A percentile compares a stretch with the other conserved stretches of the same genome.
These are phyloP conservation scores for Tautogolabrus adspersus DNA, from an alignment of 2,113 vertebrate species.

Conservation along the genomic window DNA sequence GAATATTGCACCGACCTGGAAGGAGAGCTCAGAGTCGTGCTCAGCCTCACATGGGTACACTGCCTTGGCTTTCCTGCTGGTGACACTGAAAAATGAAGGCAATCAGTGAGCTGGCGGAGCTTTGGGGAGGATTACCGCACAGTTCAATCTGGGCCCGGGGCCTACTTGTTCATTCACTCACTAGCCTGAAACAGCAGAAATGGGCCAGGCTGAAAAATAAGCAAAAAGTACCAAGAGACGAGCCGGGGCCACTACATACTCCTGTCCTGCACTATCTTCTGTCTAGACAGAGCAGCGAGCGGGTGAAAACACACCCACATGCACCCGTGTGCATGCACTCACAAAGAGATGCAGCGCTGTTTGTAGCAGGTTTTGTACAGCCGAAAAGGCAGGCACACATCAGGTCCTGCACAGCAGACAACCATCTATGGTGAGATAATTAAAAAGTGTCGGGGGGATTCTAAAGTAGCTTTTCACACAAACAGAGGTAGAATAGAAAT, in stretches of 20 bases:
- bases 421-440: constrained; percentile 71
- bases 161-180: constrained; percentile 66
- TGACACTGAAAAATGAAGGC: constrained; percentile 86
- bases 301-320: constrained; percentile 53
- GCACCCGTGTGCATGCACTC: constrained; percentile 15
- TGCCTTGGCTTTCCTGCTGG: constrained; percentile 91
- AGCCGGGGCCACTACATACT: constrained; percentile 40
- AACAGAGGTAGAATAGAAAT: constrained; percentile 54
- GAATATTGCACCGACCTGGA: constrained; percentile 96
- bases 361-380: constrained; percentile 48
- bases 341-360: constrained; percentile 42
- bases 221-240: constrained; percentile 58
- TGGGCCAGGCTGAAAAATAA: constrained; percentile 61
- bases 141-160: constrained; percentile 78
- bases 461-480: constrained; percentile 57
- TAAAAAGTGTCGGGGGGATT: constrained; percentile 62
- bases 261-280: constrained; percentile 44
- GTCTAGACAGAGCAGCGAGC: constrained; percentile 53
- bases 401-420: constrained; percentile 53
- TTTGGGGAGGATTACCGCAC: constrained; percentile 78
- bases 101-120: constrained; percentile 82
- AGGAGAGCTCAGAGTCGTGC: constrained; percentile 96
- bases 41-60: constrained; percentile 97
- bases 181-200: constrained; percentile 74
- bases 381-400: constrained; percentile 44